A percentile compares a stretch with the other conserved stretches of the same genome.
Conservation (phyloP, 2,888 invertebrate genomes). For the Diarsia rubi region DNA sequence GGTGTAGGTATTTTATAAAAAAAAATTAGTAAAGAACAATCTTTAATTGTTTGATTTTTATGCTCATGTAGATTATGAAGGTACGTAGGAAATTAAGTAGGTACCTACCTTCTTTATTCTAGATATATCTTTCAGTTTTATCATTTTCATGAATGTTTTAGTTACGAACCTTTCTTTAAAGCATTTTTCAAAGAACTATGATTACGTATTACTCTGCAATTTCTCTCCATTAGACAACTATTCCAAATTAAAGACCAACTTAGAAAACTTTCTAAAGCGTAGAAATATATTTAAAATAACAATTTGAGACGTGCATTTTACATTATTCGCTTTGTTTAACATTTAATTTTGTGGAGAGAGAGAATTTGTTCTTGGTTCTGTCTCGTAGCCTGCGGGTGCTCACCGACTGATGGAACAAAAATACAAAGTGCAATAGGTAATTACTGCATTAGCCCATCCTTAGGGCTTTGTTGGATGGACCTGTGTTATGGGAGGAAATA, state of each 20-base stretch:
- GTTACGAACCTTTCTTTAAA: background rate
- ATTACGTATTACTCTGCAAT: background rate
- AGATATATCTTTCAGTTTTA: background rate
- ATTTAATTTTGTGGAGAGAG: conserved; percentile 49
- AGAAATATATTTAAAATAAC: conserved; percentile 39
- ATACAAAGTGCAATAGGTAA: conserved; percentile 56
- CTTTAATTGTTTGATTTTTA: background rate
- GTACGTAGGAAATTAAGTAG: background rate
- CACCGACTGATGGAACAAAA: conserved; percentile 45
- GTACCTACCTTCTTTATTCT: background rate
- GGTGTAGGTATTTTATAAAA: background rate
- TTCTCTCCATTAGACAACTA: conserved; percentile 6
- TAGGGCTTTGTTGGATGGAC: conserved; percentile 18
- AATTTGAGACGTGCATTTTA: conserved; percentile 46
- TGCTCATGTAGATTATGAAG: background rate
- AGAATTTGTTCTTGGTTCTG: conserved; percentile 43
- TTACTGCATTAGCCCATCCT: conserved; percentile 54
- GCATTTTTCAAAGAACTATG: background rate
- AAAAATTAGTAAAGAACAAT: background rate
- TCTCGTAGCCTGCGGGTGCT: conserved; percentile 24
- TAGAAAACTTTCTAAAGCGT: conserved; percentile 22
- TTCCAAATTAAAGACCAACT: conserved; percentile 45
- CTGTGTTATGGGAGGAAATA: conserved; percentile 2
- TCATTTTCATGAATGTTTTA: background rate
- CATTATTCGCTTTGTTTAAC: conserved; percentile 54